Base-by-base conservation (phyloP, 1,140 invertebrate genomes). In the Lordiphosa mommai region DNA sequence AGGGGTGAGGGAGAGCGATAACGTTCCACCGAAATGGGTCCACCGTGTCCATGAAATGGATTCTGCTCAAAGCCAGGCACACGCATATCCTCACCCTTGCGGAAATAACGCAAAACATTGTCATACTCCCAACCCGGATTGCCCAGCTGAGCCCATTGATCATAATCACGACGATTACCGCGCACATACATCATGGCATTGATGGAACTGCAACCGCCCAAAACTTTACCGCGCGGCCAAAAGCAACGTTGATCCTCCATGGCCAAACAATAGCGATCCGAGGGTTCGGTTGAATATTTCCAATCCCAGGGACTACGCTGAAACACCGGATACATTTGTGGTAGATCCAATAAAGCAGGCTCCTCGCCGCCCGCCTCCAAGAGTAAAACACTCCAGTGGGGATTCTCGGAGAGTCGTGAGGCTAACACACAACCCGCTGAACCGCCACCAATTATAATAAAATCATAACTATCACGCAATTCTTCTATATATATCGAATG, bases 161-260 rank as follows among this genome's bases (percentile, higher is more conserved):
- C 94, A 79, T 97, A 98, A 89, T 98, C 96, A 2, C 88, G 90
- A 30, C 91, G 92, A 89, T 98, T 96, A 0, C 96, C 96, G 23
- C 96, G 90, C 0, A 97, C 92, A 67, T 97, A 98, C 30, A 96
- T 91, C 96, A 98, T 97, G 2, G 94, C 96, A 82, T 98, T 98
- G 8, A 97, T 88, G 2, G 93, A 92, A 66, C 94, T 96, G 1
- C 92, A 94, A 2, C 97, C 97, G 6, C 97, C 97, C 3, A 96
- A 84, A 29, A 94, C 93, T 88, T 94, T 94, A 4, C 92, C 94
- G 23, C 94, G 89, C 0, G 95, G 93, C 94, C 94, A 95, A 53
- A 92, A 92, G 57, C 94, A 94, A 20, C 90, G 88, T 10, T 89
- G 80, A 12, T 91, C 90, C 41, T 89, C 88, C 92, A 94, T 93